These are phyloP conservation scores for Eretmocerus hayati DNA, from an alignment of 2,888 invertebrate species.

Conservation along the genomic window DNA sequence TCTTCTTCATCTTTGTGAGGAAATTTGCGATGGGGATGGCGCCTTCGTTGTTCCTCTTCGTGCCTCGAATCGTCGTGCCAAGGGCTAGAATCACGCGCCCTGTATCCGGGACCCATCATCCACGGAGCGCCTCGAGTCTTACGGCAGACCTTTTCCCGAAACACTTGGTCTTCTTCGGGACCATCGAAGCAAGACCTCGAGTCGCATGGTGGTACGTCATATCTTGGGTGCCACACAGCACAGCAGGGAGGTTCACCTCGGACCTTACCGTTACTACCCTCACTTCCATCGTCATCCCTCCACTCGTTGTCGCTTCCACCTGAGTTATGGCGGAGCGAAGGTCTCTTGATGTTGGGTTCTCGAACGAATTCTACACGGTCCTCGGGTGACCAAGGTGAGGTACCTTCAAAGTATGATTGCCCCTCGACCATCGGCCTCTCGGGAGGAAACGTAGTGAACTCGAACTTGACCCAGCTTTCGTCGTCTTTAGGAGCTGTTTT, in stretches of 20 bases:
- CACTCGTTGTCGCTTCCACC: constrained; percentile 45
- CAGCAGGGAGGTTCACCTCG: constrained; percentile 46
- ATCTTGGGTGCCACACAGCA: constrained; percentile 32
- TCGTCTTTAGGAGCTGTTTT: constrained; percentile 35
- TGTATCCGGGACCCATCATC: constrained; percentile 47
- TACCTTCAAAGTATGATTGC: constrained; percentile 42
- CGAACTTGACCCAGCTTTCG: constrained; percentile 45
- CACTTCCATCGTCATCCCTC: constrained; percentile 47
- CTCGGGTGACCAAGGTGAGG: constrained; percentile 74
- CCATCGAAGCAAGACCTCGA: no score
- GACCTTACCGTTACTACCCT: constrained; percentile 40
- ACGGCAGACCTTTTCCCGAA: constrained; percentile 34
- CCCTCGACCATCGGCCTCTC: constrained; percentile 39
- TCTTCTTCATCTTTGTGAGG: constrained; percentile 42
- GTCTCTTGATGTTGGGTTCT: constrained; percentile 30
- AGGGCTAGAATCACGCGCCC: constrained; percentile 69
- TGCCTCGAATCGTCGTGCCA: constrained; percentile 69
- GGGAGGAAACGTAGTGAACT: constrained; percentile 36
- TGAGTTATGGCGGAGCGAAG: constrained; percentile 42
- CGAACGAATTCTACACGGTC: constrained; percentile 58
- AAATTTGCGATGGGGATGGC: constrained; percentile 34
- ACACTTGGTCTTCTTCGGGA: constrained; percentile 35
- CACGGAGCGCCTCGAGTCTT: constrained; percentile 38
- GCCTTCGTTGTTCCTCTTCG: constrained; percentile 39
- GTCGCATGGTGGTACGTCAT: constrained; percentile 31